Evolutionary conservation across 1,140 invertebrate genomes (phyloP), one percentile per base, ranked within the genome.

Genomic region (Drosophila kikkawai): DNA sequence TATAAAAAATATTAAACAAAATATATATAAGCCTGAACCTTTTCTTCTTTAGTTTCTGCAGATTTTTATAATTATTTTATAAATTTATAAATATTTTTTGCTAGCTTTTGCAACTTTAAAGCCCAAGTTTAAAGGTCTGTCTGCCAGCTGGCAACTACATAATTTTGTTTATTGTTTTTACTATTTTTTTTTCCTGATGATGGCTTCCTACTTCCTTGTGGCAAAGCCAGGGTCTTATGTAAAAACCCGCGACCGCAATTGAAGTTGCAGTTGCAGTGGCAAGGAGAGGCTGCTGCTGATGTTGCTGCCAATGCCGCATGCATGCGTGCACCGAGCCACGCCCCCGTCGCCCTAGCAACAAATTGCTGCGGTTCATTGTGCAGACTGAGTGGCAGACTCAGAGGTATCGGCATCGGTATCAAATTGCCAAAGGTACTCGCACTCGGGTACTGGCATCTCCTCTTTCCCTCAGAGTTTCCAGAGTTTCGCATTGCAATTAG

Each of bases 321-420:
- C 81, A 84, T 84, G 81, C 81, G 81, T 83, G 81, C 81, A 84
- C 77, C 79, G 44, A 51, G 82, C 77, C 79, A 82, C 74, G 79
- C 79, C 79, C 42, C 17, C 22, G 15, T 3, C 57, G 57, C 64
- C 64, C 70, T 60, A 37, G 7, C 37, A n/a, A 41, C 42, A 71
- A 68, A 68, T 68, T 42, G 53, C 69, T 73, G 69, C 67, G 69
- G 70, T 73, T 73, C 70, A 73, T 73, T 73, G 70, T 73, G 70
- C 70, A 73, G 70, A 71, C 45, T 50, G 26, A 4, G 19, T 7
- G 65, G 26, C 61, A 45, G 65, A 45, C 44, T 17, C 6, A 9
- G 32, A 13, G 63, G 47, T 19, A 51, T 67, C 48, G 39, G 44
- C 57, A 53, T 26, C 42, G 26, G 26, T 29, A 29, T 80, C 65